phyloP scores from a whole-genome alignment of 2,888 invertebrate species.

The Clanis bilineata region DNA sequence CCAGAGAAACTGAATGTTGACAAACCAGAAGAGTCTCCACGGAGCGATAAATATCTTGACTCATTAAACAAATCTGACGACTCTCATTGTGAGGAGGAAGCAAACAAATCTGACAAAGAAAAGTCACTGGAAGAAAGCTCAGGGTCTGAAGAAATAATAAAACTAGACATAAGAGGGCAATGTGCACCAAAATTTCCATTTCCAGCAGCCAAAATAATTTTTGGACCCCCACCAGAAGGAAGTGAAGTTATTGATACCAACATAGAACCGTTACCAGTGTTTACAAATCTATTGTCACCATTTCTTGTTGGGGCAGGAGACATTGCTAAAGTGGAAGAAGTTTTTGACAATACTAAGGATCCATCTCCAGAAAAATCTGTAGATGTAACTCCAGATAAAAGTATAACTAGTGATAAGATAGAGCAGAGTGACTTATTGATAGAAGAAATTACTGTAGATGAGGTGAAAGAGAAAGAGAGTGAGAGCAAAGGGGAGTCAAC shows the following conservation, averaged over 20 bases:
- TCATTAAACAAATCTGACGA: slow-evolving; percentile 63
- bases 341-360: slow-evolving; percentile 47
- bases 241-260: slow-evolving; percentile 53
- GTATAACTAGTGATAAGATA: slow-evolving; percentile 56
- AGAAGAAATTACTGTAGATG: slow-evolving; percentile 67
- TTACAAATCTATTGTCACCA: slow-evolving; percentile 65
- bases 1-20: slow-evolving; percentile 30
- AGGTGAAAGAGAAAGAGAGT: slow-evolving; percentile 45
- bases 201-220: slow-evolving; percentile 66
- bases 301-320: slow-evolving; percentile 62
- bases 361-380: slow-evolving; percentile 34
- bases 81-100: slow-evolving; percentile 38
- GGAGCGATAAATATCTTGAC: slow-evolving; percentile 60
- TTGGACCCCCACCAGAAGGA: slow-evolving; percentile 72
- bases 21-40: slow-evolving; percentile 40
- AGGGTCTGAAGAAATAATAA: slow-evolving; percentile 75
- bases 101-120: slow-evolving; percentile 37
- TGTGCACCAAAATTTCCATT: slow-evolving; percentile 62
- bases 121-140: slow-evolving; percentile 53
- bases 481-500: slow-evolving; percentile 45
- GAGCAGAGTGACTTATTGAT: slow-evolving; percentile 65
- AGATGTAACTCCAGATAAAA: slow-evolving; percentile 43
- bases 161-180: slow-evolving; percentile 73
- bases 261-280: slow-evolving; percentile 57
- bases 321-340: slow-evolving; percentile 51